Evolutionary conservation across 2,113 vertebrate species (phyloP), one percentile per base, ranked within the genome.

Genomic region (Hystrix brachyura): DNA sequence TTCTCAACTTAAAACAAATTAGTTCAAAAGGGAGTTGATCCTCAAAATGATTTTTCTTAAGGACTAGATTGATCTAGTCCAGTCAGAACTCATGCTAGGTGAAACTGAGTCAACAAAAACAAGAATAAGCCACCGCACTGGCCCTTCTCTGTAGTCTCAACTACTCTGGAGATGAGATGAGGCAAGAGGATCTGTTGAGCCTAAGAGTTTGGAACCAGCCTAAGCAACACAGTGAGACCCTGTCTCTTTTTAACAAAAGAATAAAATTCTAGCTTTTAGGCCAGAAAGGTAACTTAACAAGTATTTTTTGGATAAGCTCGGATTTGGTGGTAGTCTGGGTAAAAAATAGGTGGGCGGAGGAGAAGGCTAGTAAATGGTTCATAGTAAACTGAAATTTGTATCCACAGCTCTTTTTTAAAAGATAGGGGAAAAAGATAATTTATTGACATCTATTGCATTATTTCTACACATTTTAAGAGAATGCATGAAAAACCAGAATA

Each of bases 1-100:
- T 71, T 74, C n/a, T 95, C 76, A 94, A 15, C 32, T 87, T 80
- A 72, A 19, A 87, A 82, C 72, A 25, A 84, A 82, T 90, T 80
- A 88, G 25, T 80, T 15, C 51, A 85, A 71, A 90, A 27, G 34
- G 34, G 38, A 38, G 25, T 59, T 93, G 46, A 43, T 94, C 27
- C 74, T 96, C 83, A 81, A 95, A 92, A 82, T 78, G 79, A 76
- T 53, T 80, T 67, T 13, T 90, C n/a, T 84, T 27, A 55, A 51
- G 34, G 23, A 43, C 19, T 80, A 25, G 27, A 12, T 65, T 7
- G 29, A 18, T 67, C 34, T 86, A 23, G 43, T 92, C 62, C 59
- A 86, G 1, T 85, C 82, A 91, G 29, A 93, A 82, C 69, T 92
- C 38, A 51, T 57, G 46, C 59, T 71, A 38, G 59, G 85, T 48